Conservation (phyloP, 2,888 invertebrate species). For the Dolichopus griseipennis region DNA sequence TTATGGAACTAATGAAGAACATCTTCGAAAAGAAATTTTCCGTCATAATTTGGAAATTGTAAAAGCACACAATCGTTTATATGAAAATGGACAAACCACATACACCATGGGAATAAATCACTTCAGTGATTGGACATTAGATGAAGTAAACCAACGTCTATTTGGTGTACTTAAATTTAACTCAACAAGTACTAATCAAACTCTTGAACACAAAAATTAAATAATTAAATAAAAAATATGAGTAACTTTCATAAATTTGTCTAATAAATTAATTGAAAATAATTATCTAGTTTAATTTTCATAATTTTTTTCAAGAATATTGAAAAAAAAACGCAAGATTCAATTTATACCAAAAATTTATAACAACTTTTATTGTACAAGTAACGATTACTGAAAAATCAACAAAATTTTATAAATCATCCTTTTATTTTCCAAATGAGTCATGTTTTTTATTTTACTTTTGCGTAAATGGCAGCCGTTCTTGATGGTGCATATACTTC, state of each 20-base stretch:
- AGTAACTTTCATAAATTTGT: too few species aligned
- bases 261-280: too few species aligned
- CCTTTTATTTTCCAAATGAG: too few species aligned
- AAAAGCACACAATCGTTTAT: not conserved
- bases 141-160: not conserved
- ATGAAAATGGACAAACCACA: not conserved
- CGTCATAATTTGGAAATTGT: not conserved
- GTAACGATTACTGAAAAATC: too few species aligned
- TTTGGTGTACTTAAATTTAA: not conserved
- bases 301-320: too few species aligned
- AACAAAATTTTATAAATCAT: too few species aligned
- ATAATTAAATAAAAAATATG: too few species aligned
- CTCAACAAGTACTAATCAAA: not conserved
- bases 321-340: too few species aligned
- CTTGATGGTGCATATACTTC: slow-evolving; percentile 65
- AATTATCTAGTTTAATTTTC: too few species aligned
- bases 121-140: not conserved
- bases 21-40: slow-evolving; percentile 7
- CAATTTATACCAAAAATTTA: too few species aligned
- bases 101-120: not conserved
- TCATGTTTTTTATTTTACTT: slow-evolving; percentile 21
- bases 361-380: too few species aligned
- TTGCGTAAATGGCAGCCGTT: slow-evolving; percentile 59
- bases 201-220: not conserved
- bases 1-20: not conserved